Base-by-base conservation (phyloP, 2,888 invertebrate genomes). In the Hemaris fuciformis region DNA sequence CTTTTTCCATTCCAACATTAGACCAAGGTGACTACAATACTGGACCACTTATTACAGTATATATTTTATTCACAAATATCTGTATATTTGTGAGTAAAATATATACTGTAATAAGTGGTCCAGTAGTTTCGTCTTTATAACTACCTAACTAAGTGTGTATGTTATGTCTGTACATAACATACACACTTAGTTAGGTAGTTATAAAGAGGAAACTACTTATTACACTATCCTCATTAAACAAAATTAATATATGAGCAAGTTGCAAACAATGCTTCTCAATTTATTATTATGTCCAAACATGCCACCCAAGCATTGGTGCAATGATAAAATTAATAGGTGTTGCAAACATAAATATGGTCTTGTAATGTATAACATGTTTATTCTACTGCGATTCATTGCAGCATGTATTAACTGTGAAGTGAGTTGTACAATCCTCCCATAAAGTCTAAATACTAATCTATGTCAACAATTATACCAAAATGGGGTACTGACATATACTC, bases 61-160 rank as follows among this genome's bases (percentile, higher is more conserved):
- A n/a, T n/a, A n/a, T n/a, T 13, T 1, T 3, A 1, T 38, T 38
- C 38, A n/a, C 13, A 38, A 38, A 38, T 38, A 4, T 23, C n/a
- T n/a, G n/a, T n/a, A 23, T 4, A 38, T 38, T 38, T 38, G 13
- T n/a, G 38, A 38, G 38, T 1, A 3, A 1, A 13, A n/a, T n/a
- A n/a, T n/a, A 45, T 53, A 53, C 53, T 18, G 18, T 53, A 53
- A 53, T 53, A 18, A 31, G 53, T 53, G n/a, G n/a, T n/a, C n/a
- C n/a, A n/a, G n/a, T n/a, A 53, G 31, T 31, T 53, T 53, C 67
- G 53, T 53, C 31, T 31, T 31, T 18, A 31, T 53, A 53, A 53
- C 10, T 4, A 31, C 23, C 53, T 18, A 18, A 18, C 27, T 31
- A 25, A 7, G 22, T 25, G 5, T 25, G n/a, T 7, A 7, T 48